These are phyloP conservation scores for Strix uralensis DNA, from an alignment of 2,113 vertebrate genomes.

Conservation along the genomic window DNA sequence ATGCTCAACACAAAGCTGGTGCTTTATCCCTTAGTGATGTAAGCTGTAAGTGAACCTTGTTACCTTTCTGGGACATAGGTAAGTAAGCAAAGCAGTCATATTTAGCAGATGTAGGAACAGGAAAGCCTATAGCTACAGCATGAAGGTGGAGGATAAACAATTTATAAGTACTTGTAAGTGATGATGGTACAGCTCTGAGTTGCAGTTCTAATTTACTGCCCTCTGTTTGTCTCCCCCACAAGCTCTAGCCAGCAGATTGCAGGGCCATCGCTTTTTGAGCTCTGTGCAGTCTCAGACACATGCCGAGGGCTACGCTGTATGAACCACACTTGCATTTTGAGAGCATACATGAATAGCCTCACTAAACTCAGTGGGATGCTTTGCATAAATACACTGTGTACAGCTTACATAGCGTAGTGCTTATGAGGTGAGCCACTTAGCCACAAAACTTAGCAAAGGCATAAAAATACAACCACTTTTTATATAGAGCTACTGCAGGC, in stretches of 20 bases:
- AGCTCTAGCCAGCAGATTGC: slow-evolving; percentile 42
- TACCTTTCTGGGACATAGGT: slow-evolving; percentile 16
- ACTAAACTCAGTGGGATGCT: slow-evolving; percentile 8
- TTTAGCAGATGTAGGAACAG: slow-evolving; percentile 60
- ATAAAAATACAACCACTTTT: not conserved
- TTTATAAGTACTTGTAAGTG: slow-evolving; percentile 64
- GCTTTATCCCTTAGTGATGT: not conserved
- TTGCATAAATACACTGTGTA: slow-evolving; percentile 1
- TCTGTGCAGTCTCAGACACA: not conserved
- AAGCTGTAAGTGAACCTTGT: slow-evolving; percentile 19
- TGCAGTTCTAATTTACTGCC: slow-evolving; percentile 22
- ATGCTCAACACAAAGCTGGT: not conserved
- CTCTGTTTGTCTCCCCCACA: not conserved
- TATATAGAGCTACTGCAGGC: not conserved
- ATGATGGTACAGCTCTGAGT: slow-evolving; percentile 49
- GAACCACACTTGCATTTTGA: not conserved
- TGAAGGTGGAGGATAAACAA: slow-evolving; percentile 57
- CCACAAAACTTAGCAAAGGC: slow-evolving; percentile 10
- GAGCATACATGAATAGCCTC: not conserved
- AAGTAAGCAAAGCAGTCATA: slow-evolving; percentile 41
- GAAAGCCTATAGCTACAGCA: slow-evolving; percentile 62
- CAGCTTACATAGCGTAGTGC: not conserved
- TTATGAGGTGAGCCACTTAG: not conserved
- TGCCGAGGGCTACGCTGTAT: not conserved
- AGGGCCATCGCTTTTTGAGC: not conserved